Conservation (phyloP, 1,140 invertebrate genomes). For the Drusus annulatus region DNA sequence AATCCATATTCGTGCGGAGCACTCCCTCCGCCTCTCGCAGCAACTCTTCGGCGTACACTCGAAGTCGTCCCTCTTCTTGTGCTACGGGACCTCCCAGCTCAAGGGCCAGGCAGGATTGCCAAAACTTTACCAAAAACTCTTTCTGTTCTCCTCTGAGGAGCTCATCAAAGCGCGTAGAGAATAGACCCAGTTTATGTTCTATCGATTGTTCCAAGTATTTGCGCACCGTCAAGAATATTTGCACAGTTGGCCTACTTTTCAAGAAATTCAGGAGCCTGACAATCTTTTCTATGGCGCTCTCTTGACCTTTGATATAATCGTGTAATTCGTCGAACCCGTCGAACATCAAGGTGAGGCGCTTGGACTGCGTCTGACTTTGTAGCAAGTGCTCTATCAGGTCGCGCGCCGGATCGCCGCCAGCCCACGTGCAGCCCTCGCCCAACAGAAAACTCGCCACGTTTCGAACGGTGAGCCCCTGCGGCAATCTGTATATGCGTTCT, state of each 20-base stretch:
- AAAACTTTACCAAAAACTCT: neutral
- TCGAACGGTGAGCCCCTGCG: neutral
- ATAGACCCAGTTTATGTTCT: neutral
- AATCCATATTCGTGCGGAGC: neutral
- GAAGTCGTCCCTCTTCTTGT: neutral
- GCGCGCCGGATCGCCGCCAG: neutral
- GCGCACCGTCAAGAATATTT: neutral
- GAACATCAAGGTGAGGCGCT: neutral
- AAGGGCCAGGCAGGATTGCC: neutral
- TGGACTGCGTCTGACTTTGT: neutral
- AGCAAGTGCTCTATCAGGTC: neutral
- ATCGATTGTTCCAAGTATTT: neutral
- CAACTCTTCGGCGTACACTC: neutral
- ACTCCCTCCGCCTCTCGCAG: neutral
- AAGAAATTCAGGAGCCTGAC: neutral
- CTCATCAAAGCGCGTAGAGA: neutral
- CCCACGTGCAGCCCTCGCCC: neutral
- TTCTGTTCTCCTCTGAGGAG: neutral
- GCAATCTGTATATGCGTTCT: neutral
- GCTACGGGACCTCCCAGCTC: neutral
- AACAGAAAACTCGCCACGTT: too few relatives aligned
- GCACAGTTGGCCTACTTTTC: neutral
- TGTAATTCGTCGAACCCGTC: neutral
- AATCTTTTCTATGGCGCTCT: neutral
- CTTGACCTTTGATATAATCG: neutral